Conservation (phyloP, 2,113 vertebrate species). For the Paralichthys olivaceus region DNA sequence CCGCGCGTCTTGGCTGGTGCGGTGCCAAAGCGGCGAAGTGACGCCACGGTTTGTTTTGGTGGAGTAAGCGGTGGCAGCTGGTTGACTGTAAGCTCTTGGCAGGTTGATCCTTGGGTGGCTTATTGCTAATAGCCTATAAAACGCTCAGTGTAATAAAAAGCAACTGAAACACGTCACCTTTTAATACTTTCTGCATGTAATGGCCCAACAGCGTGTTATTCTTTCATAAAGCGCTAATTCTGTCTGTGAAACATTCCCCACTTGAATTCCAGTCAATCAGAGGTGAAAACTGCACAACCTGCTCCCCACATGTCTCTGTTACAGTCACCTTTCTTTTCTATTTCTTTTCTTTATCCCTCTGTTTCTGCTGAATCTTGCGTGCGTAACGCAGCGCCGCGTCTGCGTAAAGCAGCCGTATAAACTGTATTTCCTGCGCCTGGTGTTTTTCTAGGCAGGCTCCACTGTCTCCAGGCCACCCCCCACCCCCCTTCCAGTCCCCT, state of each 20-base stretch:
- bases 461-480: slow-evolving; percentile 43
- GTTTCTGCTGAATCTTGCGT: slow-evolving; percentile 30
- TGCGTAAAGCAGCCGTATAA: slow-evolving; percentile 40
- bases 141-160: background rate
- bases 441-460: slow-evolving; percentile 70
- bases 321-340: background rate
- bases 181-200: background rate
- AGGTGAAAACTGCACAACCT: background rate
- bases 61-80: slow-evolving; percentile 38
- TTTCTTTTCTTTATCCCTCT: slow-evolving; percentile 6
- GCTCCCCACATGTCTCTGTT: slow-evolving; percentile 1
- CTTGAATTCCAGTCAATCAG: background rate
- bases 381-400: slow-evolving; percentile 32
- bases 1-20: no score
- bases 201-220: background rate
- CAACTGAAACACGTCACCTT: slow-evolving; percentile 3
- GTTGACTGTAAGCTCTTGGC: slow-evolving; percentile 2
- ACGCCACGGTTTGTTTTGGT: slow-evolving; percentile 30
- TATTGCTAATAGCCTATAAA: background rate
- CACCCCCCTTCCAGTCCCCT: slow-evolving; percentile 67
- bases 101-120: background rate
- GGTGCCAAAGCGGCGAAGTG: background rate
- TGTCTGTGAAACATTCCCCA: background rate
- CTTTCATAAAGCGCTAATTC: background rate
- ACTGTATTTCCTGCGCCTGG: slow-evolving; percentile 61